These are phyloP conservation scores for Acanthosoma haemorrhoidale DNA, from an alignment of 2,888 invertebrate genomes.

Conservation along the genomic window DNA sequence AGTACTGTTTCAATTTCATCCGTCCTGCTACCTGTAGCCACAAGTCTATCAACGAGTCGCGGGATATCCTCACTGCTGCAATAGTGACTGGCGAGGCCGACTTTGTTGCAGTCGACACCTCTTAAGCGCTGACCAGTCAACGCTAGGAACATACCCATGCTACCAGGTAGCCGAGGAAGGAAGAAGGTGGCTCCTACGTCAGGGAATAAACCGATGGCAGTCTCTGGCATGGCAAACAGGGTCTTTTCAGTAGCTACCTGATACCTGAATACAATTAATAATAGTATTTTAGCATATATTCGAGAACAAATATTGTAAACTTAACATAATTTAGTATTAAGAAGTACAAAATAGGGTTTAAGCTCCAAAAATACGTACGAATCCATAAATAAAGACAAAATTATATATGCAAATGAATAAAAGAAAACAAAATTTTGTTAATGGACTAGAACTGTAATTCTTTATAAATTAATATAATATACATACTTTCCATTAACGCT, in stretches of 20 bases:
- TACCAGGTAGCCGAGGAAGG: constrained; percentile 75
- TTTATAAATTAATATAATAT: constrained; percentile 42
- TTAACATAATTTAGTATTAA: no score
- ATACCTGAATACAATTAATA: constrained; percentile 49
- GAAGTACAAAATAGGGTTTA: no score
- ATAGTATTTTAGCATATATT: no score
- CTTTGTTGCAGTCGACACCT: constrained; percentile 53
- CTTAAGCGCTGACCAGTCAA: constrained; percentile 74
- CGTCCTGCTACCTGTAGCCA: constrained; percentile 49
- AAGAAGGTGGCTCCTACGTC: constrained; percentile 95
- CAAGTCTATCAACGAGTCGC: constrained; percentile 59
- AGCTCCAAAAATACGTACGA: no score
- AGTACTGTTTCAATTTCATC: constrained; percentile 52
- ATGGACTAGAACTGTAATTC: no score
- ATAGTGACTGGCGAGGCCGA: constrained; percentile 91
- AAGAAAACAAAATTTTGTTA: no score
- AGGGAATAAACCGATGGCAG: constrained; percentile 93
- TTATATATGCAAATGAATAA: no score
- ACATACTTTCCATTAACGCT: constrained; percentile 66
- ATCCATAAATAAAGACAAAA: no score
- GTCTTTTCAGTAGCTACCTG: constrained; percentile 92
- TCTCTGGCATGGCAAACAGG: constrained; percentile 97
- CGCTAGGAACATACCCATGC: constrained; percentile 83
- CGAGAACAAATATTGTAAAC: no score
- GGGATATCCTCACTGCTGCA: constrained; percentile 59